A percentile compares a stretch with the other conserved stretches of the same genome.
phyloP scores from a whole-genome alignment of 2,113 vertebrate species.

The Choloepus hoffmanni region DNA sequence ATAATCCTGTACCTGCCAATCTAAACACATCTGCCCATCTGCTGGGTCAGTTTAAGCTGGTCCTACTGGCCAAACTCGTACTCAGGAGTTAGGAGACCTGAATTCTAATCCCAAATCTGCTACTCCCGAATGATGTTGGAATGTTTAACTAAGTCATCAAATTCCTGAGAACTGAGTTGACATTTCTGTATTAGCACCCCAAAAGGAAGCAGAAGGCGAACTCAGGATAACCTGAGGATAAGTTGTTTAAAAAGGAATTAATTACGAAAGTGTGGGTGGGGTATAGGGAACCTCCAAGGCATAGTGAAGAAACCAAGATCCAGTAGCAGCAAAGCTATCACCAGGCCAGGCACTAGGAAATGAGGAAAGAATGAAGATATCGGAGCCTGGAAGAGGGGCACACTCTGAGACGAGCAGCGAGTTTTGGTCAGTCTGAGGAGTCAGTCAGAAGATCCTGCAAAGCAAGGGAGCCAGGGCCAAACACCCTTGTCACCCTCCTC shows the following conservation, averaged over 20 bases:
- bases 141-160: neutral
- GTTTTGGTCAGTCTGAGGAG: neutral
- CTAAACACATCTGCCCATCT: neutral
- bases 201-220: neutral
- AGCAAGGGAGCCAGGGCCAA: neutral
- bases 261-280: neutral
- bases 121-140: neutral
- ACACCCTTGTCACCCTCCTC: neutral
- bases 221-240: neutral
- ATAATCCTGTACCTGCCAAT: neutral
- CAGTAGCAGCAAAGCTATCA: neutral
- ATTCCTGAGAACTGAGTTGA: neutral
- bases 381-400: neutral
- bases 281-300: neutral
- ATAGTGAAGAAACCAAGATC: neutral
- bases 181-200: neutral
- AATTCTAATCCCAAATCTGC: neutral
- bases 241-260: neutral
- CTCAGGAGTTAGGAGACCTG: neutral
- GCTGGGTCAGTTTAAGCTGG: neutral
- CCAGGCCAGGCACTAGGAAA: neutral
- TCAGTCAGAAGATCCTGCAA: neutral
- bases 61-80: neutral
- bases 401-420: neutral
- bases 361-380: neutral